Conservation (phyloP, 2,113 vertebrate genomes). For the Microcebus griseorufus region DNA sequence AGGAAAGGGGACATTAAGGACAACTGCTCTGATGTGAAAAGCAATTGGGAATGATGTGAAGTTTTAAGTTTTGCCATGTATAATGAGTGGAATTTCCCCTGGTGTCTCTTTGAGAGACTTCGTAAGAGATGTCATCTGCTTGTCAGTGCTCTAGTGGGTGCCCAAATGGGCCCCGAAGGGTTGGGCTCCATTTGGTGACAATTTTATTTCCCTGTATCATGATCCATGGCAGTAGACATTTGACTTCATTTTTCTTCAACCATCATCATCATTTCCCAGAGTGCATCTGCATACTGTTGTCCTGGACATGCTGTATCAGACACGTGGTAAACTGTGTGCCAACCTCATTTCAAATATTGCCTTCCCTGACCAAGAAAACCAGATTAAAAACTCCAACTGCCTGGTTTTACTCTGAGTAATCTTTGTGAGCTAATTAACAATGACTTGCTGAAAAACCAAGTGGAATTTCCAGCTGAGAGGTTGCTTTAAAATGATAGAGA, state of each 20-base stretch:
- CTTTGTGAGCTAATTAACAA: conserved; percentile 16
- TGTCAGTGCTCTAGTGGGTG: not conserved
- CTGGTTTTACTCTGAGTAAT: not conserved
- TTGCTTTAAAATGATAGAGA: not conserved
- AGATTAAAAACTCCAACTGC: not conserved
- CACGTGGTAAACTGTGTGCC: too few species aligned
- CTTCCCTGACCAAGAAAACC: not conserved
- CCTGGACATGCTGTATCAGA: not conserved
- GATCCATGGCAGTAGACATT: not conserved
- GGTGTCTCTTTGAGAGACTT: not conserved
- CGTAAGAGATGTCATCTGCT: not conserved
- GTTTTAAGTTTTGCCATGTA: not conserved
- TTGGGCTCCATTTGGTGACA: too few species aligned
- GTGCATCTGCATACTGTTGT: not conserved
- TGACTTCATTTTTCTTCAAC: not conserved
- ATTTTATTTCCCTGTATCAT: not conserved
- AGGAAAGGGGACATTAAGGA: not conserved
- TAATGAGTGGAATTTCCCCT: not conserved
- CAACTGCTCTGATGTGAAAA: not conserved
- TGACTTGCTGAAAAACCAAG: conserved; percentile 23
- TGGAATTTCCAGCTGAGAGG: not conserved
- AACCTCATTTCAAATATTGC: too few species aligned
- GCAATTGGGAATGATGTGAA: not conserved
- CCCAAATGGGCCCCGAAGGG: not conserved
- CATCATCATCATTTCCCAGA: not conserved